phyloP scores from a whole-genome alignment of 2,797 vertebrate genomes.

The Streptopelia turtur region DNA sequence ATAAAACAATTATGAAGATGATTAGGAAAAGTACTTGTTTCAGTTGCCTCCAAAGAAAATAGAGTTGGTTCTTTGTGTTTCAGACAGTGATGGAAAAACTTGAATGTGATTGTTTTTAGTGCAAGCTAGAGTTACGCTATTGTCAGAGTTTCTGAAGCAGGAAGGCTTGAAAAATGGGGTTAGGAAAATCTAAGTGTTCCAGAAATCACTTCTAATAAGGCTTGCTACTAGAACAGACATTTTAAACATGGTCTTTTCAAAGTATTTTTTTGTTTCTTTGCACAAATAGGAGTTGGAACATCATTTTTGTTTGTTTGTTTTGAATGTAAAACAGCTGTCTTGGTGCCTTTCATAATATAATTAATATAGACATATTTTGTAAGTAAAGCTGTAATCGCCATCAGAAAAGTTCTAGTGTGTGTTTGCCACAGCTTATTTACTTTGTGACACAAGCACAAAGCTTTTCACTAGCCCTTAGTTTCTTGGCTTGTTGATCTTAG shows the following conservation, averaged over 20 bases:
- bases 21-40: conserved; percentile 58
- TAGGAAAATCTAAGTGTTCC: neutral
- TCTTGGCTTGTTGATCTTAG: conserved; percentile 33
- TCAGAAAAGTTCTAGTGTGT: neutral
- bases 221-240: neutral
- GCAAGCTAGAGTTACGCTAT: neutral
- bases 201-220: neutral
- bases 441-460: conserved; percentile 32
- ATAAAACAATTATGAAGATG: conserved; percentile 43
- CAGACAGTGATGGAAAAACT: conserved; percentile 42
- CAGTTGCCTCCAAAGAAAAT: conserved; percentile 71
- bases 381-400: neutral
- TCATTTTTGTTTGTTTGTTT: neutral
- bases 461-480: neutral
- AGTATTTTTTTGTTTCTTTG: neutral
- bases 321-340: neutral
- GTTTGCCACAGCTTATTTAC: conserved; percentile 24
- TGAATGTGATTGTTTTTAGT: conserved; percentile 48
- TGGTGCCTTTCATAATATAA: neutral
- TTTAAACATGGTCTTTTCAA: neutral
- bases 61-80: conserved; percentile 60
- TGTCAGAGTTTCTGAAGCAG: conserved; percentile 49
- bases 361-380: neutral
- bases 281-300: neutral
- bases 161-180: conserved; percentile 31